Conservation (phyloP, 2,113 vertebrate genomes). For the Colinus virginianus region DNA sequence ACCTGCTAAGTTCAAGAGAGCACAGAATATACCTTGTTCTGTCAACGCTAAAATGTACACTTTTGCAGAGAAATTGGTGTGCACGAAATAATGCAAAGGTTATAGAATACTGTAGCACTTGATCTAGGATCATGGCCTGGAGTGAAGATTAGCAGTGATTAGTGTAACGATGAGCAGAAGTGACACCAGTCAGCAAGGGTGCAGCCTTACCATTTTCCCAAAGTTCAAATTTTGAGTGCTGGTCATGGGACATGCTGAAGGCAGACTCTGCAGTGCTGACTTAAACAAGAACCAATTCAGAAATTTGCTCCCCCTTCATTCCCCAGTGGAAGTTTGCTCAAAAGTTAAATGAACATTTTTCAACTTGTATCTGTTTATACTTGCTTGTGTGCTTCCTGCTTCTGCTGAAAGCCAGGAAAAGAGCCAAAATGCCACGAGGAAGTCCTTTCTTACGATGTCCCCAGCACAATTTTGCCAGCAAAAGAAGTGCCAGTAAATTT, state of each 20-base stretch:
- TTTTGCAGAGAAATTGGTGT: slow-evolving; percentile 52
- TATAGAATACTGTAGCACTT: slow-evolving; percentile 58
- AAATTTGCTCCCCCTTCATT: not conserved
- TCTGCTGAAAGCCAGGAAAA: slow-evolving; percentile 58
- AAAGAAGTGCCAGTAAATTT: slow-evolving; percentile 40
- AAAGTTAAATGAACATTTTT: slow-evolving; percentile 21
- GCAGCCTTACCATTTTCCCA: slow-evolving; percentile 9
- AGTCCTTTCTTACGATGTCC: slow-evolving; percentile 48
- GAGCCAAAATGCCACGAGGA: slow-evolving; percentile 51
- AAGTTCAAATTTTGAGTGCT: not conserved
- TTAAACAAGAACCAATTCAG: not conserved
- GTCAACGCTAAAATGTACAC: slow-evolving; percentile 75
- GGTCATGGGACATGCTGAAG: not conserved
- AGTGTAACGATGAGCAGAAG: slow-evolving; percentile 48
- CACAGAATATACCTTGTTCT: slow-evolving; percentile 81
- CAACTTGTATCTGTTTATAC: slow-evolving; percentile 11
- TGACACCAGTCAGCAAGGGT: not conserved
- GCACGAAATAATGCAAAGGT: slow-evolving; percentile 57
- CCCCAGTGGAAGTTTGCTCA: not conserved
- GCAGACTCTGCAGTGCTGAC: rapidly evolving
- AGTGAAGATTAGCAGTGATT: slow-evolving; percentile 61
- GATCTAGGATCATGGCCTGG: slow-evolving; percentile 63
- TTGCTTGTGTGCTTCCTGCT: slow-evolving; percentile 37
- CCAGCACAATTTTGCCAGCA: slow-evolving; percentile 38
- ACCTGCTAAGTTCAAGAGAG: slow-evolving; percentile 82